Base-by-base conservation (phyloP, 2,113 vertebrate genomes). In the Numida meleagris region DNA sequence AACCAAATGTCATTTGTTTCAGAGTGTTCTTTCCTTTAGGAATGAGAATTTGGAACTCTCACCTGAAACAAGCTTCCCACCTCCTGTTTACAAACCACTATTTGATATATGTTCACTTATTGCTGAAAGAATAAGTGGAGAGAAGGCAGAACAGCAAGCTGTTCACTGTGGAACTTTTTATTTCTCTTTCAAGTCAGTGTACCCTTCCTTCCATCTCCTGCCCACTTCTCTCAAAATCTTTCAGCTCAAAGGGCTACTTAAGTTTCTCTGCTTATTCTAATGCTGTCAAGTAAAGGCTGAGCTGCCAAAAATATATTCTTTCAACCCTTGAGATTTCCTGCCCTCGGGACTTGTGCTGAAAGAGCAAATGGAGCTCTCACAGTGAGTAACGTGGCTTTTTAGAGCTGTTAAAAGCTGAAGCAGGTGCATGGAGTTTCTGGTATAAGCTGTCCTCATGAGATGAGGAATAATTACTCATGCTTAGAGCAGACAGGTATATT, bases 111-210 rank as follows among this genome's bases (percentile, higher is more conserved):
- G 65, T 75, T 74, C 45, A 58, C 81, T 91, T 95, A 63, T 34
- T 95, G 76, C 63, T 68, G 68, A 67, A 93, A 31, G 33, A 77
- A 50, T 29, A 76, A 84, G 67, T 8, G 12, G 50, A 66, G 53
- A 87, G 58, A 55, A 92, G 82, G 76, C 77, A 93, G 65, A 79
- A 65, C 40, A 36, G 40, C 19, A 24, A 14, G 40, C 50, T 77
- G 72, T 68, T 86, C 65, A 36, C 17, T 4, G 27, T 59, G 43
- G 66, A 86, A 70, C 70, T 79, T 46, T 79, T 74, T 75, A 74
- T 77, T 95, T 77, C 83, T 77, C 87, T 95, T 95, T 95, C 93
- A 95, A 95, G 91, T 62, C 68, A 70, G 70, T 82, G 45, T 70
- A 88, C 82, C 58, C 73, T 94, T 93, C 74, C 73, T 90, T 96